phyloP scores from a whole-genome alignment of 2,797 vertebrate genomes.

The Myiothlypis coronata region DNA sequence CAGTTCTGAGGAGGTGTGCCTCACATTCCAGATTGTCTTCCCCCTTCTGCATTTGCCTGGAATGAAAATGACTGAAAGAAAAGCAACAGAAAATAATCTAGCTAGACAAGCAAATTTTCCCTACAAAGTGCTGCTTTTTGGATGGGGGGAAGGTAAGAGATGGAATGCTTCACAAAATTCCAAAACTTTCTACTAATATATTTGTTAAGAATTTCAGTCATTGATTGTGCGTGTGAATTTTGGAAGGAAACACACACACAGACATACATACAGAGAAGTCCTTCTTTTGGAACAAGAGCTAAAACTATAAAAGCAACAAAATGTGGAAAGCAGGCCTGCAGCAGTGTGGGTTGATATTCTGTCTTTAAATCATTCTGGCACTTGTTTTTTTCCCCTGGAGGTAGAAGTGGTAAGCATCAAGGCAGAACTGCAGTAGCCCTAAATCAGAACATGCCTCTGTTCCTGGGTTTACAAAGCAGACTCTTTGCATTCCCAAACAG shows the following conservation, averaged over 20 bases:
- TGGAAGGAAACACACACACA: not conserved
- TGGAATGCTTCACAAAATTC: not conserved
- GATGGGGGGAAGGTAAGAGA: not conserved
- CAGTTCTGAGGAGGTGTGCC: not conserved
- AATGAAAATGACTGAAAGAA: not conserved
- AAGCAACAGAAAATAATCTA: not conserved
- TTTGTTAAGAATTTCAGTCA: not conserved
- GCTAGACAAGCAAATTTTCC: not conserved
- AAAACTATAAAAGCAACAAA: slow-evolving; percentile 58
- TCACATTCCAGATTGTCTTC: not conserved
- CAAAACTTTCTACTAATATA: not conserved
- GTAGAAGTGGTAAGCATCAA: slow-evolving; percentile 62
- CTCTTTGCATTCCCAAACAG: slow-evolving; percentile 35
- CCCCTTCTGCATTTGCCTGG: not conserved
- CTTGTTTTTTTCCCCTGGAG: slow-evolving; percentile 66
- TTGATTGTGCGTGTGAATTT: not conserved
- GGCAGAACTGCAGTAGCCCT: slow-evolving; percentile 52
- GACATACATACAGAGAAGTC: not conserved
- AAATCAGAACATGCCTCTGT: slow-evolving; percentile 50
- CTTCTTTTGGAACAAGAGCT: slow-evolving; percentile 51
- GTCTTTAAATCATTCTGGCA: slow-evolving; percentile 71
- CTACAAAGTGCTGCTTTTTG: not conserved
- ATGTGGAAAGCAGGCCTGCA: slow-evolving; percentile 61
- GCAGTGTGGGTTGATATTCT: slow-evolving; percentile 65
- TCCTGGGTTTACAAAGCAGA: slow-evolving; percentile 49